These are phyloP conservation scores for Notarius quadriscutis DNA, from an alignment of 2,113 vertebrate genomes.

Conservation along the genomic window DNA sequence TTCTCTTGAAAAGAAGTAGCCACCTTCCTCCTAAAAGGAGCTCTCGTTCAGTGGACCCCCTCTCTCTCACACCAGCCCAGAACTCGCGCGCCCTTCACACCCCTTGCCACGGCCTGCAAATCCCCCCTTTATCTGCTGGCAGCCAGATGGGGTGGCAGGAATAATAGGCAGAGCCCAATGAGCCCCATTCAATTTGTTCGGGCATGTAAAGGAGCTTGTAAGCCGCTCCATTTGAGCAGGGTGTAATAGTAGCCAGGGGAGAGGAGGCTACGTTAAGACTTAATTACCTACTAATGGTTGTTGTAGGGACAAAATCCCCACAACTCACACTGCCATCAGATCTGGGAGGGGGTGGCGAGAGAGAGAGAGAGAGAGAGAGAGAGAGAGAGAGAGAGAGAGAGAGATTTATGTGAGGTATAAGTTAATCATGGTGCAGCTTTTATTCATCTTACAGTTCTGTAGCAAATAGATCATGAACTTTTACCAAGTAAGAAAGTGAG, in stretches of 20 bases:
- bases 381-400: conserved; percentile 4
- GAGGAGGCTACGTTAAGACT: conserved; percentile 86
- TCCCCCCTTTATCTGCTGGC: conserved; percentile 77
- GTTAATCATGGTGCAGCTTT: background rate
- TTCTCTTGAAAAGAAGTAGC: conserved; percentile 72
- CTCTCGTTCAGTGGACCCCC: conserved; percentile 64
- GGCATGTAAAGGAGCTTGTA: conserved; percentile 85
- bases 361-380: conserved; percentile 9
- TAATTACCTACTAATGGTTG: conserved; percentile 92
- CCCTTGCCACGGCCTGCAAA: conserved; percentile 77
- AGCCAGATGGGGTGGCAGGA: conserved; percentile 80
- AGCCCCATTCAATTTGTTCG: conserved; percentile 85
- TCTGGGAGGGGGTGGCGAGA: background rate
- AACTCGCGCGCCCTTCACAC: conserved; percentile 63
- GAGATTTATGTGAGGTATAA: background rate
- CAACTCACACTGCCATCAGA: conserved; percentile 46
- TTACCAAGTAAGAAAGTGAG: background rate
- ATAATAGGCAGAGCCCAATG: conserved; percentile 75
- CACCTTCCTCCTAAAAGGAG: conserved; percentile 52
- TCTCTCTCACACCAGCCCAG: conserved; percentile 51
- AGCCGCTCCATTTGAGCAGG: conserved; percentile 77
- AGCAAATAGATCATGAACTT: background rate
- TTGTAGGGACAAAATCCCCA: conserved; percentile 79
- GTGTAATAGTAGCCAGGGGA: conserved; percentile 81
- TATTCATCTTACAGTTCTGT: background rate